Percentiles rank a stretch among this genome's conserved stretches.
phyloP scores from a whole-genome alignment of 1,140 invertebrate species.

The Drosophila ambigua region DNA sequence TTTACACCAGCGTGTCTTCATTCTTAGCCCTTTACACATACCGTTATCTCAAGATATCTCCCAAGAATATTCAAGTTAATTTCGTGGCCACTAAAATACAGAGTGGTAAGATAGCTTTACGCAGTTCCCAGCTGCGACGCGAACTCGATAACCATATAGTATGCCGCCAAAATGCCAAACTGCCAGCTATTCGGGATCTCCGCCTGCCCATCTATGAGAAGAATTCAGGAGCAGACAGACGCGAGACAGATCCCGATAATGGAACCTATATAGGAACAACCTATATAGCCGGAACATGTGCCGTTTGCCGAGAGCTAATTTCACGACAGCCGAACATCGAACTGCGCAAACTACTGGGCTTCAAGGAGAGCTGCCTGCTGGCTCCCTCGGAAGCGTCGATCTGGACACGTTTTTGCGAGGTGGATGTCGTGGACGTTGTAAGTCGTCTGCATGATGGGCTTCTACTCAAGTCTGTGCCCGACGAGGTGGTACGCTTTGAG shows the following conservation, averaged over 20 bases:
- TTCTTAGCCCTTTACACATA: slow-evolving; percentile 73
- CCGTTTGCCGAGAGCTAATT: slow-evolving; percentile 88
- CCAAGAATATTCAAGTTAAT: slow-evolving; percentile 68
- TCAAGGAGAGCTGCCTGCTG: slow-evolving; percentile 90
- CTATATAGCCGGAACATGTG: slow-evolving; percentile 87
- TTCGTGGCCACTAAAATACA: slow-evolving; percentile 68
- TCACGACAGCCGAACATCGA: slow-evolving; percentile 68
- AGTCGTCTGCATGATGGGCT: slow-evolving; percentile 45
- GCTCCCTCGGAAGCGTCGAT: slow-evolving; percentile 93
- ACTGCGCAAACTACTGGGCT: slow-evolving; percentile 88
- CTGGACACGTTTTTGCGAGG: slow-evolving; percentile 97
- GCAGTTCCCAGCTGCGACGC: slow-evolving; percentile 51
- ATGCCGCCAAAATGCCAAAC: slow-evolving; percentile 52
- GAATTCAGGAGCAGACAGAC: no score
- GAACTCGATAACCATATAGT: slow-evolving; percentile 74
- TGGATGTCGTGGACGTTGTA: slow-evolving; percentile 86
- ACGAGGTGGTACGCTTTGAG: slow-evolving; percentile 90
- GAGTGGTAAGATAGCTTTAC: slow-evolving; percentile 59
- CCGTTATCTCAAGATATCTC: slow-evolving; percentile 55
- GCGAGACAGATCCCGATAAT: no score
- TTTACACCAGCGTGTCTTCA: slow-evolving; percentile 72
- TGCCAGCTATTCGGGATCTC: slow-evolving; percentile 64
- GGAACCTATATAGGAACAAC: no score
- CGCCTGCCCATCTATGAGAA: slow-evolving; percentile 83
- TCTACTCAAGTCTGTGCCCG: slow-evolving; percentile 84